Evolutionary conservation across 2,113 vertebrate genomes (phyloP).

Genomic region (Oreochromis niloticus): DNA sequence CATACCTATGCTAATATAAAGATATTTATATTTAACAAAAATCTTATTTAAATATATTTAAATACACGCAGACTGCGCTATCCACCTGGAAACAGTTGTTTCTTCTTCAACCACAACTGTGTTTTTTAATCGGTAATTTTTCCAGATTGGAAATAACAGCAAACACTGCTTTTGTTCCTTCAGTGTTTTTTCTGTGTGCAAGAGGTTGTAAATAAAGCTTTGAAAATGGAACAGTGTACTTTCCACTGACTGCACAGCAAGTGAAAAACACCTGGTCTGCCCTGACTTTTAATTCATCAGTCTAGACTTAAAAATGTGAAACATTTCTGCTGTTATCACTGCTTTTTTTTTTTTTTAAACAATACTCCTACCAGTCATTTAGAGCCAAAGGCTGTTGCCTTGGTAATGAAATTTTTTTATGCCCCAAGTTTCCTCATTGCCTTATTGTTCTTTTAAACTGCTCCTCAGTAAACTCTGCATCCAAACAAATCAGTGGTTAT

Average conservation of each 20-base stretch:
- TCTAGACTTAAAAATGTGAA: not conserved
- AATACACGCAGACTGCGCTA: not conserved
- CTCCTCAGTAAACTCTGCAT: not conserved
- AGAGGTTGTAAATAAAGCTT: slow-evolving; percentile 27
- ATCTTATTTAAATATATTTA: not conserved
- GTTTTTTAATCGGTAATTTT: not conserved
- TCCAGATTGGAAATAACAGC: not conserved
- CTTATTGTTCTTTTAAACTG: not conserved
- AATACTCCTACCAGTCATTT: not conserved
- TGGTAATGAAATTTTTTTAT: not conserved
- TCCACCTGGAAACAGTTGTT: not conserved
- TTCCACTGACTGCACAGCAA: not conserved
- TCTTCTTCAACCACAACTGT: not conserved
- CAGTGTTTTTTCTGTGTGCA: not conserved
- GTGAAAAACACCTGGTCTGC: not conserved
- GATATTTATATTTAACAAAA: not conserved
- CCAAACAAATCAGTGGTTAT: not conserved
- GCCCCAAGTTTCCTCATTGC: not conserved
- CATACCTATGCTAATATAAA: not conserved
- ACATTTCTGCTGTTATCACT: not conserved
- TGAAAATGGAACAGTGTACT: not conserved
- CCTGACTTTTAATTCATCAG: not conserved
- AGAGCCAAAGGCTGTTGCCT: not conserved
- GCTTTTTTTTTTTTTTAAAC: not conserved
- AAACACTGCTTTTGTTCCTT: not conserved